Base-by-base conservation (phyloP, 2,888 invertebrate genomes). In the Ptychoptera contaminata region DNA sequence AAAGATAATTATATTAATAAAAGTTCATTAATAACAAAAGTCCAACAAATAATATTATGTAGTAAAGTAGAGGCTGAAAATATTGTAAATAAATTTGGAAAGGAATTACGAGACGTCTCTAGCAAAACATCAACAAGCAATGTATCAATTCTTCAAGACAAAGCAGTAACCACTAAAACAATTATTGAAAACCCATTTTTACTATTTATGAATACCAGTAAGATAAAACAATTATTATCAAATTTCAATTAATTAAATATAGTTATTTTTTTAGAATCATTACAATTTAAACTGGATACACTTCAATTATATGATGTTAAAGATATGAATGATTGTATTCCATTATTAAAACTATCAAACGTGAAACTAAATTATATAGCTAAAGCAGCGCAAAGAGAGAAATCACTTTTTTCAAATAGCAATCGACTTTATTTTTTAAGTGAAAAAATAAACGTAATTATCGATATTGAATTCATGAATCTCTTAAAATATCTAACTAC, bases 341-440 rank as follows among this genome's bases (percentile, higher is more conserved):
- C 75, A 1, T 72, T 74, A 51, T 57, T 70, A 47, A 63, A 65
- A 39, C 54, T 74, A 35, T 63, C 72, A 2, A 31, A 62, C 2
- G 49, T 55, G 5, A 57, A 60, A 6, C 50, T 65, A 1, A 51
- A 54, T 0, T 59, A 55, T 45, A 43, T 65, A 8, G 52, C 58
- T 0, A 4, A 36, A 2, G 36, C 49, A 1, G 40, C 60, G n/a
- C 53, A 55, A 37, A 57, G 60, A 42, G 76, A 76, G 58, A 51
- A 59, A 8, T 52, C 51, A 3, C 52, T 59, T 41, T 59, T 70
- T 2, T 64, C 61, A 46, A 67, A 67, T 49, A 56, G 58, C 45
- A 76, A 74, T 56, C 69, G 76, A 43, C 58, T 76, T n/a, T 74
- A 76, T 53, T 76, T 69, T 53, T 63, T 76, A 47, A 65, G 74